A percentile compares a stretch with the other conserved stretches of the same genome.
Conservation (phyloP, 2,113 vertebrate species). For the Microtus richardsoni region DNA sequence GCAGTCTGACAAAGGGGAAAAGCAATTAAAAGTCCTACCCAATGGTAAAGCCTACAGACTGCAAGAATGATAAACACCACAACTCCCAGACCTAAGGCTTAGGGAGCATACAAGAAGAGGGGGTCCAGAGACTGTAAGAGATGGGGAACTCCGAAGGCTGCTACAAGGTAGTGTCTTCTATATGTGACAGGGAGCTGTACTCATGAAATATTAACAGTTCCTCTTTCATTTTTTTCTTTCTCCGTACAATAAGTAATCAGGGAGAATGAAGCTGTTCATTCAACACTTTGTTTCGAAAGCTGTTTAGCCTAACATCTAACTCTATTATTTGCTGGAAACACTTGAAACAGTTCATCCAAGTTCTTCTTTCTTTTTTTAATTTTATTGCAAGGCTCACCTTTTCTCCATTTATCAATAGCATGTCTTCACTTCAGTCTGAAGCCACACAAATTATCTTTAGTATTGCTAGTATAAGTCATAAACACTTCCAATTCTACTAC, state of each 20-base stretch:
- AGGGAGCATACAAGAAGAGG: not conserved
- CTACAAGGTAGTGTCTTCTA: too few species aligned
- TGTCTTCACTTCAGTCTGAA: not conserved
- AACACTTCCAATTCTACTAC: not conserved
- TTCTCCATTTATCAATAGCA: not conserved
- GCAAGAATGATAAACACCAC: not conserved
- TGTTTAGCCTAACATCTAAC: not conserved
- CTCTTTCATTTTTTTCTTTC: not conserved
- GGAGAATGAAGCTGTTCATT: not conserved
- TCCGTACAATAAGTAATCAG: not conserved
- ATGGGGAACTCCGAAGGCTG: too few species aligned
- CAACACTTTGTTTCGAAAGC: not conserved
- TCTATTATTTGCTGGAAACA: not conserved
- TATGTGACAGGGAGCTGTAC: not conserved
- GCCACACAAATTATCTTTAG: not conserved
- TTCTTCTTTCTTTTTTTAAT: not conserved
- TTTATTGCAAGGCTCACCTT: not conserved
- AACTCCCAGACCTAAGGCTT: not conserved
- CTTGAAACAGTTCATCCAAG: not conserved
- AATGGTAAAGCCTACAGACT: not conserved
- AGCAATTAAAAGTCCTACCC: not conserved
- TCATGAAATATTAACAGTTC: not conserved
- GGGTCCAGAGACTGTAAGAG: too few species aligned
- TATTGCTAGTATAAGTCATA: not conserved
- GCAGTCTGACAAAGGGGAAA: not conserved